Base-by-base conservation (phyloP, 2,797 vertebrate genomes). In the Arremon aurantiirostris region DNA sequence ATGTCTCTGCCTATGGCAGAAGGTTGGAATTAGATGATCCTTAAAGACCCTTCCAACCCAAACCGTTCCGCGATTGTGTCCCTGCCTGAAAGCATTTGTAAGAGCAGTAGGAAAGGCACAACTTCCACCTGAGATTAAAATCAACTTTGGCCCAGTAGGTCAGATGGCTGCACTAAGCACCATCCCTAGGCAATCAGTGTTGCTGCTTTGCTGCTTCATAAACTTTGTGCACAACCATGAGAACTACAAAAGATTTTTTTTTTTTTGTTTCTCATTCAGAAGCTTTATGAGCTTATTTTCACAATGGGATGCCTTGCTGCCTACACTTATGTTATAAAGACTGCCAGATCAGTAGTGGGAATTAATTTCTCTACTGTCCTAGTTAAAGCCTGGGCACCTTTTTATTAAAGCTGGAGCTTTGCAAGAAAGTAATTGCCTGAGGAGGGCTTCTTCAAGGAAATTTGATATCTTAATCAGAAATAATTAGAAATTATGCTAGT, bases 91-190 rank as follows among this genome's bases (percentile, higher is more conserved):
- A 56, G 30, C 12, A 3, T 21, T 79, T 44, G 50, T 30, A 42
- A 30, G 64, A 63, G 32, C 13, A 0, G 26, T 14, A 3, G 26
- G 30, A 60, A 89, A 53, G n/a, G 34, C 42, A 57, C 56, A 37
- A 6, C 16, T 77, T 64, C 35, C 28, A 24, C 32, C 20, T 23
- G 30, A 17, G 61, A 23, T 65, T 10, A 32, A 35, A 61, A 50
- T 69, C 69, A 20, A 0, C 1, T 26, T 8, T 3, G 27, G 24
- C 55, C 12, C 1, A 6, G 35, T 12, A 41, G 34, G 42, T 73
- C 42, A 23, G 57, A 5, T 49, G 35, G 53, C 59, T 63, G 35
- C 46, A 66, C 27, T n/a, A 11, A 91, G 68, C 64, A n/a, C 1
- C 4, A 7, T 72, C 81, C 69, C 53, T 47, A 6, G 27, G 77